Conservation (phyloP, 2,888 invertebrate species). For the Silvanus unidentatus region DNA sequence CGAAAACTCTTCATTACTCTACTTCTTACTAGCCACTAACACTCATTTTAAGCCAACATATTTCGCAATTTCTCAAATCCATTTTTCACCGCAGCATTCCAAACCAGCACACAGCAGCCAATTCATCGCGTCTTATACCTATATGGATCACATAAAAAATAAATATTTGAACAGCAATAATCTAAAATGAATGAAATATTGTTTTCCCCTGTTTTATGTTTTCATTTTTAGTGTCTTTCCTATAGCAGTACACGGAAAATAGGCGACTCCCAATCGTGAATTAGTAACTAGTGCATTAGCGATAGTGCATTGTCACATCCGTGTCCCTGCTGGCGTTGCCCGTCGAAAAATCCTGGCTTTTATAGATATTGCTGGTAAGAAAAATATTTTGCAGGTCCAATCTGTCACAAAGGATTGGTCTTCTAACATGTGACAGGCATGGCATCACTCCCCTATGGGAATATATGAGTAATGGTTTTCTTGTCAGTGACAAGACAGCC, state of each 20-base stretch:
- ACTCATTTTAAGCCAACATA: neutral
- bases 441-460: conserved; percentile 37
- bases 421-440: conserved; percentile 44
- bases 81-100: too few relatives aligned
- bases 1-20: too few relatives aligned
- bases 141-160: too few relatives aligned
- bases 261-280: conserved; percentile 20
- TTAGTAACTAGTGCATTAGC: conserved; percentile 33
- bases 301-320: conserved; percentile 33
- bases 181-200: too few relatives aligned
- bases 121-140: too few relatives aligned
- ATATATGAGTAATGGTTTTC: conserved; percentile 45
- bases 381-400: conserved; percentile 42
- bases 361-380: conserved; percentile 34
- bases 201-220: too few relatives aligned
- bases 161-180: too few relatives aligned
- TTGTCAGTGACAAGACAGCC: conserved; percentile 24
- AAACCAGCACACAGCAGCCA: too few relatives aligned
- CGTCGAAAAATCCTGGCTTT: conserved; percentile 21
- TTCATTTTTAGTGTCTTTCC: too few relatives aligned
- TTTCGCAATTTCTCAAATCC: too few relatives aligned
- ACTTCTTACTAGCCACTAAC: neutral
- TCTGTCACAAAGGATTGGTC: conserved; percentile 45
- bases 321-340: conserved; percentile 15
- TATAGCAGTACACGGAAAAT: conserved; percentile 1